These are phyloP conservation scores for Amphibalanus amphitrite DNA, from an alignment of 1,140 invertebrate species.

Conservation along the genomic window DNA sequence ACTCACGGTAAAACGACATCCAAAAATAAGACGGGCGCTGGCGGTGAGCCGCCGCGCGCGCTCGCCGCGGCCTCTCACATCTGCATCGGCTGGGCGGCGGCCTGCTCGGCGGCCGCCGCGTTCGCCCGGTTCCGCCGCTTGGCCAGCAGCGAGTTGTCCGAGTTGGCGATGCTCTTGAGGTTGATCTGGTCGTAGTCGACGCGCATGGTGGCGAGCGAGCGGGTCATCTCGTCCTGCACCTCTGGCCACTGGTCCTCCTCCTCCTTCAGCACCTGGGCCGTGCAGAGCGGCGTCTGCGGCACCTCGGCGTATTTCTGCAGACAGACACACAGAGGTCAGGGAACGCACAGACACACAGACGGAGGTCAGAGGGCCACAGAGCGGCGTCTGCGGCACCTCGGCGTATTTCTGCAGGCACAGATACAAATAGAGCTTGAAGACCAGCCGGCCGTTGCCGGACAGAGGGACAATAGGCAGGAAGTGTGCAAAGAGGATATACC, in stretches of 20 bases:
- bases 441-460: not conserved
- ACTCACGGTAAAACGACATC: not conserved
- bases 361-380: too few species aligned
- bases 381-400: too few species aligned
- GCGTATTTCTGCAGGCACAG: too few species aligned
- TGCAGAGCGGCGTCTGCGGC: constrained; percentile 82
- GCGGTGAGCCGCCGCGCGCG: too few species aligned
- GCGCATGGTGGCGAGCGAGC: constrained; percentile 88
- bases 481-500: constrained; percentile 1
- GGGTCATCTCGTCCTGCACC: constrained; percentile 96
- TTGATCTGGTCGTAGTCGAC: constrained; percentile 51
- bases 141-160: constrained; percentile 75
- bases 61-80: not conserved
- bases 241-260: constrained; percentile 85
- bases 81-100: not conserved
- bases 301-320: constrained; percentile 65
- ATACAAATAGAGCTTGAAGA: not conserved
- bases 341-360: constrained; percentile 7
- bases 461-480: not conserved
- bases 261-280: constrained; percentile 67
- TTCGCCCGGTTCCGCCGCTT: constrained; percentile 43
- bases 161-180: constrained; percentile 73
- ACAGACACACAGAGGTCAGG: not conserved
- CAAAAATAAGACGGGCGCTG: not conserved
- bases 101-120: not conserved